Conservation (phyloP, 1,140 invertebrate genomes). For the Batillaria attramentaria region DNA sequence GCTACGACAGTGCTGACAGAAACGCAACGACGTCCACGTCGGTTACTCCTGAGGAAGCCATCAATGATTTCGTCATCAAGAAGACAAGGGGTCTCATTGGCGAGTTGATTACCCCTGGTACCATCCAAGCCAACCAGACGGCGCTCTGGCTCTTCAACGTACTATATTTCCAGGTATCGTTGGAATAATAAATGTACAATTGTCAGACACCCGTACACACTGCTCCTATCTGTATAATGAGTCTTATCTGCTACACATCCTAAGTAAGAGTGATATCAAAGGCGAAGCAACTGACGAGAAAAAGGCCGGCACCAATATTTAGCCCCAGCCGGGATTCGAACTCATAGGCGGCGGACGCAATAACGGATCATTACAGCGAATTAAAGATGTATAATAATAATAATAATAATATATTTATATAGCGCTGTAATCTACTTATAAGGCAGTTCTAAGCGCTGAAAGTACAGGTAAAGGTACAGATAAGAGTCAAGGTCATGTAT, state of each 20-base stretch:
- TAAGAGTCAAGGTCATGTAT: neutral
- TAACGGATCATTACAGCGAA: no score
- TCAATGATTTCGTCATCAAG: neutral
- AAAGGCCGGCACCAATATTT: no score
- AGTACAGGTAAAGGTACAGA: neutral
- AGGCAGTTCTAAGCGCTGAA: neutral
- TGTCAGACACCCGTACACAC: no score
- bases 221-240: no score
- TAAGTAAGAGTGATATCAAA: no score
- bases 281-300: no score
- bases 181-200: neutral
- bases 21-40: neutral
- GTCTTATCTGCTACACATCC: no score
- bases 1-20: neutral
- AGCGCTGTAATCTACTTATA: neutral
- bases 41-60: no score
- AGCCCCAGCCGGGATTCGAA: no score
- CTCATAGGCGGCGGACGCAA: no score
- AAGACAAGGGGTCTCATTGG: neutral
- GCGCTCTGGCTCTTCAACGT: constrained; percentile 25
- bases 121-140: neutral
- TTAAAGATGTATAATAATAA: neutral
- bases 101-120: neutral
- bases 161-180: constrained; percentile 21
- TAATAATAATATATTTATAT: neutral